Evolutionary conservation across 2,888 invertebrate genomes (phyloP), one percentile per base, ranked within the genome.

Genomic region (Agrilus mali): DNA sequence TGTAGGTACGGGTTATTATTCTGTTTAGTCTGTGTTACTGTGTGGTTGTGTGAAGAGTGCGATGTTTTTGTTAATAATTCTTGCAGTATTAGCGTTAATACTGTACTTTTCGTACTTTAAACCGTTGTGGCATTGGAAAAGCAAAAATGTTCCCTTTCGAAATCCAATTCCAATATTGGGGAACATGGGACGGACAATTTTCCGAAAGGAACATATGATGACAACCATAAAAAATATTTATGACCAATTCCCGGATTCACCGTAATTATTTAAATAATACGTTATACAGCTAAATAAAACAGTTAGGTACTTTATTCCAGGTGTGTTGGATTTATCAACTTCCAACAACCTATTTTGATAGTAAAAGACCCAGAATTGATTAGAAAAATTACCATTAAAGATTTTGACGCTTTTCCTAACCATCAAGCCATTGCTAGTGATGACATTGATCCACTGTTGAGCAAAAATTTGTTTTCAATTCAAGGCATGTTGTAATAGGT

Each of bases 281-380:
- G 34, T 27, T 10, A 20, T 6, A 20, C 7, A 20, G 20, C 2
- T 22, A 22, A 22, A 22, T 16, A 34, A 34, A n/a, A 51, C 49
- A 6, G 13, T 15, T 15, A 35, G 13, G 17, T n/a, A 7, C 14
- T 16, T 4, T 13, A 3, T 37, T 22, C 7, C 16, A 42, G 42
- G 6, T 42, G 7, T 10, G 8, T 10, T 12, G 36, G 36, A 4
- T 20, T 43, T 7, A 49, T 46, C 15, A 44, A 44, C 4, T 52
- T 50, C 38, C 20, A 15, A 1, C 36, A 10, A 2, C 52, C 50
- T 2, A 31, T 39, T 2, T 15, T 51, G 7, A 14, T 50, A 6
- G 15, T 54, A 10, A 32, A 46, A 4, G 52, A 53, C 44, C 48
- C 49, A 7, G 52, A 54, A 14, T 12, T 52, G 17, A 48, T 53